Base-by-base conservation (phyloP, 2,113 vertebrate species). In the Dasypus novemcinctus region DNA sequence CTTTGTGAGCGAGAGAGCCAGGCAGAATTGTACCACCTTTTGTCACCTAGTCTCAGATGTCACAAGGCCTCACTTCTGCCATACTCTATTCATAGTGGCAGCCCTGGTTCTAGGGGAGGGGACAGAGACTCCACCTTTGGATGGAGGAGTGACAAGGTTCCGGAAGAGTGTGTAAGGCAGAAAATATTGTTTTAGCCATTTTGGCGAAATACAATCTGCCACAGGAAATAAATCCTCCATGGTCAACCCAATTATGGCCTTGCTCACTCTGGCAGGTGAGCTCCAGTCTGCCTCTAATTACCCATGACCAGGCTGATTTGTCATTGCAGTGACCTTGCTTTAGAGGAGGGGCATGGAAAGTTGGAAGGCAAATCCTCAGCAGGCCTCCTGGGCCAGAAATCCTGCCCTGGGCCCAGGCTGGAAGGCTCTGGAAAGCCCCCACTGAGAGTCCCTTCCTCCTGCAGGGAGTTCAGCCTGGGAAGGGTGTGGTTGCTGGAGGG, bases 241-340 rank as follows among this genome's bases (percentile, higher is more conserved):
- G 95, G 94, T 96, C 95, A 97, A 92, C 94, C 91, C 95, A 91
- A 25, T 92, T 87, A 63, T 75, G 94, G 95, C 95, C 90, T 97
- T 96, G 90, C 80, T 96, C 80, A 91, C 80, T 96, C 95, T 91
- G 81, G 88, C 88, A 90, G 82, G 96, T 96, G 93, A 95, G 90
- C 87, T 88, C 93, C 69, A 95, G 91, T 61, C 72, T 2, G 4
- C 84, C 94, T 97, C 88, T 95, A 96, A 97, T 95, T 97, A 97
- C 78, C 96, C 94, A 94, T 96, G 86, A 97, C 95, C 79, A 82
- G 88, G 85, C 82, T 93, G 91, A 97, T 96, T 85, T 93, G 81
- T 97, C 94, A 95, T 97, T 97, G 88, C 87, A 41, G 54, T 92
- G 93, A 96, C 96, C 97, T 96, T 96, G 95, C n/a, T 95, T 93